Conservation (phyloP, 92 coral and sea anemone species). For the Phymanthus crucifer region DNA sequence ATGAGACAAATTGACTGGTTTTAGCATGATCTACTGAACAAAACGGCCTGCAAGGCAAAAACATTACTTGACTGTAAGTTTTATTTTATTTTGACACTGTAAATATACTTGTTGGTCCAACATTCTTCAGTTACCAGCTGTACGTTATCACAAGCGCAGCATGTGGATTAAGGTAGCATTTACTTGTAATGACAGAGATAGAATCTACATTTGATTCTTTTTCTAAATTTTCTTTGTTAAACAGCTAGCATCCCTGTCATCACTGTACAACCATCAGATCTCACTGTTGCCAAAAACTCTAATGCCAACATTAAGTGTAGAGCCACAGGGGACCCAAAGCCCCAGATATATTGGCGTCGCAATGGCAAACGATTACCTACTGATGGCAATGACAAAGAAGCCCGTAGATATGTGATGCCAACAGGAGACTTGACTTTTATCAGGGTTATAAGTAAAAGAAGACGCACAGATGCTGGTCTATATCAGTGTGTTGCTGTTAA, state of each 20-base stretch:
- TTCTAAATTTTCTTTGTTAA: background rate
- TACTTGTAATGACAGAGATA: no score
- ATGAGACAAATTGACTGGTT: no score
- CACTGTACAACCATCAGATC: slow-evolving; percentile 60
- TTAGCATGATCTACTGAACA: no score
- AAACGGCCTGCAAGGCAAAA: no score
- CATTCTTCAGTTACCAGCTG: no score
- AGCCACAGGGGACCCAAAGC: slow-evolving; percentile 66
- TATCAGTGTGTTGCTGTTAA: slow-evolving; percentile 90
- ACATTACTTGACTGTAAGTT: no score
- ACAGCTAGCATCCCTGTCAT: slow-evolving; percentile 54
- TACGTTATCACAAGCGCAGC: no score
- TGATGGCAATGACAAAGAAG: slow-evolving; percentile 43
- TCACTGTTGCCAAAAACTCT: slow-evolving; percentile 56
- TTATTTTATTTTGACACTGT: no score
- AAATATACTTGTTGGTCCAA: no score
- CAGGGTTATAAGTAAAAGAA: slow-evolving; percentile 56
- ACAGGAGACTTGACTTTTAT: slow-evolving; percentile 63
- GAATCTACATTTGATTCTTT: no score
- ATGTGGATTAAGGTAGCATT: no score
- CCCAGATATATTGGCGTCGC: slow-evolving; percentile 72
- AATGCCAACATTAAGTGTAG: slow-evolving; percentile 67
- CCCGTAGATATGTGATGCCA: slow-evolving; percentile 52
- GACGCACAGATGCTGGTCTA: slow-evolving; percentile 68
- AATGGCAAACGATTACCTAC: slow-evolving; percentile 65